A percentile compares a stretch with the other conserved stretches of the same genome.
Conservation (phyloP, 2,888 invertebrate genomes). For the Apoda limacodes region DNA sequence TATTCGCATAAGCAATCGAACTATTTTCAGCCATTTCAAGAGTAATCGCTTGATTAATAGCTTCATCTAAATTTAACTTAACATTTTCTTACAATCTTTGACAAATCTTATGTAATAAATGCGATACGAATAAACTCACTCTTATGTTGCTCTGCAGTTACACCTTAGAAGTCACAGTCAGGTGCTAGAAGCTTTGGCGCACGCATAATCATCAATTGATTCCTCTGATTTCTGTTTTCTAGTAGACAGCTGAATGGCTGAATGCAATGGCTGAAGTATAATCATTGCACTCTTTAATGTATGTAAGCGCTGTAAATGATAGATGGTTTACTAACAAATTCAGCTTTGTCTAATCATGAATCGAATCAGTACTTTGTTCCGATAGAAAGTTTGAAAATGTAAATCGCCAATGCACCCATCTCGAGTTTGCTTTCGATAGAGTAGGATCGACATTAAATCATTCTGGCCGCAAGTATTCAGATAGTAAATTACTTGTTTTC, state of each 20-base stretch:
- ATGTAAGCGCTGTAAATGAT: background rate
- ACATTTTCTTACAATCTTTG: constrained; percentile 4
- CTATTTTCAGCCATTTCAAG: background rate
- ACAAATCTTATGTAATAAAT: constrained; percentile 1
- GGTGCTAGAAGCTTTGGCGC: background rate
- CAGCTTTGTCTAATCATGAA: background rate
- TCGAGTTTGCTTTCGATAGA: background rate
- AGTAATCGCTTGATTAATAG: constrained; percentile 2
- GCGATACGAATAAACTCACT: background rate
- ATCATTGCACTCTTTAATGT: background rate
- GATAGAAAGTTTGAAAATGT: background rate
- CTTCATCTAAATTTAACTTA: constrained; percentile 3
- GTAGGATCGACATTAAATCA: background rate
- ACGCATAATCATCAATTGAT: background rate
- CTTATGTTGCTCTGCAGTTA: background rate
- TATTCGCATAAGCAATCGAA: too few relatives aligned
- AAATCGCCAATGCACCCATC: background rate
- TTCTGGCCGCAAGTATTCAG: background rate
- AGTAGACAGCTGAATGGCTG: background rate
- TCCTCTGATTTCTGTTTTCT: background rate
- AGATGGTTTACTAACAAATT: background rate
- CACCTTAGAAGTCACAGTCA: background rate
- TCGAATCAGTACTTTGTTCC: background rate
- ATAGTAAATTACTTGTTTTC: background rate
- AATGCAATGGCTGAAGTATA: too few relatives aligned